Evolutionary conservation across 2,113 vertebrate species (phyloP), one percentile per base, ranked within the genome.

Genomic region (Tapirus terrestris): DNA sequence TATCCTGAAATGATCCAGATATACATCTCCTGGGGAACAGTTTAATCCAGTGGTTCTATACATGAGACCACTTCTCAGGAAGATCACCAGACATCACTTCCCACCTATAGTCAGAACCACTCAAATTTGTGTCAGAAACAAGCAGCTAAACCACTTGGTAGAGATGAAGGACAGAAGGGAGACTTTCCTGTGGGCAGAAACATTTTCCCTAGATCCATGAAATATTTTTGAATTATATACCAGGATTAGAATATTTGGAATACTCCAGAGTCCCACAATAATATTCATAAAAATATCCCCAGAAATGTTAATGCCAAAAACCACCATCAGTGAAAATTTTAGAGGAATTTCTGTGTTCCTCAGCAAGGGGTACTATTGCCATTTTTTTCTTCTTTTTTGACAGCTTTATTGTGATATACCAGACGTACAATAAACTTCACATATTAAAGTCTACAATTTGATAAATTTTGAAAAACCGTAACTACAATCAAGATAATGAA

Each of bases 51-150:
- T 72, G 67, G 13, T 45, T 73, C 45, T 8, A n/a, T 17, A 16
- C 13, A 9, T 11, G 56, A 61, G 25, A 48, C 11, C 20, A 29
- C 60, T 79, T 88, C 17, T 80, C 51, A 88, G 67, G 18, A 79
- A 72, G 39, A 73, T 89, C 36, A 92, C 21, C 39, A 25, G 43
- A 8, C 76, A 53, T 5, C n/a, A n/a, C 21, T 21, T 77, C 25
- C 67, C 63, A 89, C 0, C 16, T 63, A 27, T 6, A 36, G 14
- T 20, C 61, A 56, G 48, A 48, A 27, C 31, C 73, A 13, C n/a
- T 94, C 48, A 65, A 93, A 77, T 95, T 39, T 93, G 8, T 51
- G 4, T 45, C 10, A 39, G 60, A 39, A 79, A 91, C 75, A 70
- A 91, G n/a, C 25, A 73, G 16, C n/a, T 48, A 39, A 76, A 45